Percentiles rank a stretch among this genome's conserved stretches.
phyloP scores from a whole-genome alignment of 2,888 invertebrate species.

The Lumbricus terrestris region DNA sequence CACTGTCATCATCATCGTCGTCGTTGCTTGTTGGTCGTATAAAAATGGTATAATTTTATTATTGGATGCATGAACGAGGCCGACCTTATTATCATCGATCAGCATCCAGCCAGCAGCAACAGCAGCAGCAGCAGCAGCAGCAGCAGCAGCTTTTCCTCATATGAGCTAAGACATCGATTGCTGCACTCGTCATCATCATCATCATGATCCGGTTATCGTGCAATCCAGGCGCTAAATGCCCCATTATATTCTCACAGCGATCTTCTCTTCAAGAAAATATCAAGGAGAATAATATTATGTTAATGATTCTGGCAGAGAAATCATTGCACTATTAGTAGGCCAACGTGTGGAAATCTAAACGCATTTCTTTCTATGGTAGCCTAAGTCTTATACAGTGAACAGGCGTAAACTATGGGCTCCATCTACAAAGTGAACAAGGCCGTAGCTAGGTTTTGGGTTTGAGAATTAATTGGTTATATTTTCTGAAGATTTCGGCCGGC shows the following conservation, averaged over 20 bases:
- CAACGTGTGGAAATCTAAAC: neutral
- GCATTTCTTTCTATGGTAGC: too few relatives aligned
- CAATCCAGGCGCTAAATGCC: neutral
- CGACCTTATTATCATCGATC: conserved; percentile 3
- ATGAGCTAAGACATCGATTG: neutral
- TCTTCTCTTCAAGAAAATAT: neutral
- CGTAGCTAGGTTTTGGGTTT: too few relatives aligned
- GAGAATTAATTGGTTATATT: too few relatives aligned
- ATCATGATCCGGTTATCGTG: neutral
- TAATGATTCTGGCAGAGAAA: neutral
- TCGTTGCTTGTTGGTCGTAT: conserved; percentile 3
- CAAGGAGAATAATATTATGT: neutral
- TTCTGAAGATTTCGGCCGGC: too few relatives aligned
- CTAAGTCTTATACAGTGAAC: too few relatives aligned
- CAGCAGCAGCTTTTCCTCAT: too few relatives aligned
- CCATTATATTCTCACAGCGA: neutral
- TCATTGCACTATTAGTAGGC: neutral
- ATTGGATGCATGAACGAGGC: neutral
- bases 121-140: too few relatives aligned
- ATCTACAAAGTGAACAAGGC: too few relatives aligned
- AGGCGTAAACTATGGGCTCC: too few relatives aligned
- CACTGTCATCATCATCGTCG: too few relatives aligned
- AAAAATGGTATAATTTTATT: too few relatives aligned
- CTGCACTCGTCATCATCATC: neutral
- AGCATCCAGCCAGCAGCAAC: too few relatives aligned